These are phyloP conservation scores for Clinocottus analis DNA, from an alignment of 2,113 vertebrate genomes.

Conservation along the genomic window DNA sequence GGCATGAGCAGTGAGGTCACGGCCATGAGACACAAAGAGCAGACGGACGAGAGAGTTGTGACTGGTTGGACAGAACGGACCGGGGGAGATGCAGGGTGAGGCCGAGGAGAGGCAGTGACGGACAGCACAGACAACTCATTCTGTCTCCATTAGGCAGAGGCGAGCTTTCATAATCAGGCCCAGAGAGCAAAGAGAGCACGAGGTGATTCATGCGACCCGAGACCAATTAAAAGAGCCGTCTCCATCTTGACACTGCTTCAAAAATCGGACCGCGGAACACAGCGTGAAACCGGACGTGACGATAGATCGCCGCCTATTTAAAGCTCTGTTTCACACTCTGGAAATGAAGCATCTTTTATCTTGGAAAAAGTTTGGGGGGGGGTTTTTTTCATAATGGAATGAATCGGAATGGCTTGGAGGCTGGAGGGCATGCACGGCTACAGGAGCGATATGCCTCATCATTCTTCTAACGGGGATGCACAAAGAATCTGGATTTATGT, in stretches of 20 bases:
- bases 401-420: not conserved
- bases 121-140: constrained; percentile 61
- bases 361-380: no score
- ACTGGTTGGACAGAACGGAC: constrained; percentile 41
- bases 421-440: not conserved
- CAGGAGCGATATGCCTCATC: constrained; percentile 6
- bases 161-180: constrained; percentile 58
- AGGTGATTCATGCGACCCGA: constrained; percentile 51
- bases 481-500: constrained; percentile 48
- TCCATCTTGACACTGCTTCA: constrained; percentile 29
- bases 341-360: not conserved
- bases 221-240: constrained; percentile 60
- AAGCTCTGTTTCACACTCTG: not conserved
- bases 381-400: not conserved
- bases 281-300: constrained; percentile 16
- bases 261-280: not conserved
- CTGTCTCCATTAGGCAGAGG: constrained; percentile 59
- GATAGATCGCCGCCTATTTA: constrained; percentile 25
- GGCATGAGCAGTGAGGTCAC: constrained; percentile 51
- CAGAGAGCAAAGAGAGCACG: constrained; percentile 56
- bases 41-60: constrained; percentile 39
- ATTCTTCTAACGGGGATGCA: constrained; percentile 14
- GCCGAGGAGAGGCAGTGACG: constrained; percentile 35
- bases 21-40: constrained; percentile 42
- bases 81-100: constrained; percentile 22